phyloP scores from a whole-genome alignment of 2,888 invertebrate species.

The Stratiomys singularior region DNA sequence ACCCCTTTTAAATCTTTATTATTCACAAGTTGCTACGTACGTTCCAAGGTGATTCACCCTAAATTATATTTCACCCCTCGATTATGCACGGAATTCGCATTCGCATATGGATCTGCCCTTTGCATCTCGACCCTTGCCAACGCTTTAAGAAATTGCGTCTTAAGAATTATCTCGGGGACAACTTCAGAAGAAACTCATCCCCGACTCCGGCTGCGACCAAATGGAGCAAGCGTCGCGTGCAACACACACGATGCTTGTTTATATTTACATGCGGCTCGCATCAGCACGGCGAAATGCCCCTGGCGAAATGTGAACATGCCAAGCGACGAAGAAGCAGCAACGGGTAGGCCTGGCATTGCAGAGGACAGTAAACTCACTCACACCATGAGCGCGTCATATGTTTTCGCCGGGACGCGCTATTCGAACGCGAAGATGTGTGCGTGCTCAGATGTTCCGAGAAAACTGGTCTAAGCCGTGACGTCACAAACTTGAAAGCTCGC shows the following conservation, averaged over 20 bases:
- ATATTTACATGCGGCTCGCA: constrained; percentile 15
- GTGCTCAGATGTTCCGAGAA: not conserved
- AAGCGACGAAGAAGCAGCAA: not conserved
- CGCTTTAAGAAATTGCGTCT: constrained; percentile 45
- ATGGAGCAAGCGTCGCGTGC: constrained; percentile 21
- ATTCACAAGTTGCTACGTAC: not conserved
- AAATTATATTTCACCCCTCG: constrained; percentile 11
- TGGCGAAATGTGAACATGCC: not conserved
- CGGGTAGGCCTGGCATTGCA: not conserved
- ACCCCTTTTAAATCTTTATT: constrained; percentile 2
- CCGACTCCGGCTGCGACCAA: not conserved
- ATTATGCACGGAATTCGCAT: constrained; percentile 25
- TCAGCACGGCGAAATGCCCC: not conserved
- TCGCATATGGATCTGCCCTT: not conserved
- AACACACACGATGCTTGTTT: constrained; percentile 38
- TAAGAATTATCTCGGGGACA: not conserved
- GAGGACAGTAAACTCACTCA: constrained; percentile 30
- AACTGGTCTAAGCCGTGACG: constrained; percentile 19
- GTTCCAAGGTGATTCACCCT: constrained; percentile 42
- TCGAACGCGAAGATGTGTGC: not conserved
- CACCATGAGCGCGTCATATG: not conserved
- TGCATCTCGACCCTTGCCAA: constrained; percentile 7
- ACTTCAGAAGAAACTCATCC: not conserved
- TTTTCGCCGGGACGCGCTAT: not conserved
- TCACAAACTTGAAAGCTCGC: not conserved